These are phyloP conservation scores for Danaus plexippus DNA, from an alignment of 1,140 invertebrate species.

Conservation along the genomic window DNA sequence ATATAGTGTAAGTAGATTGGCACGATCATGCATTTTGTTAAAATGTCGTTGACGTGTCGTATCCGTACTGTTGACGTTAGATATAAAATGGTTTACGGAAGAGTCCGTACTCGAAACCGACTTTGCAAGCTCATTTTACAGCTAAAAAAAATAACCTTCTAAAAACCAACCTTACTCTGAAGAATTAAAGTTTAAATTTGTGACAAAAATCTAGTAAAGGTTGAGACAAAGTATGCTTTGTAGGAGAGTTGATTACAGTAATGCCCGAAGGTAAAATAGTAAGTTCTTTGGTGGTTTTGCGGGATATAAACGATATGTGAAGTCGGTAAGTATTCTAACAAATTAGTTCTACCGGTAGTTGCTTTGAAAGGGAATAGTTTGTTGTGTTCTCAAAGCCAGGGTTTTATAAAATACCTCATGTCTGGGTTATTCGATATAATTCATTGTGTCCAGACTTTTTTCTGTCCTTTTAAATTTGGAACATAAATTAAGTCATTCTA, in stretches of 20 bases:
- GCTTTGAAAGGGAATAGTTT: slow-evolving; percentile 12
- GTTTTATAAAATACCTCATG: too few species aligned
- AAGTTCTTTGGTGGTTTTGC: slow-evolving; percentile 17
- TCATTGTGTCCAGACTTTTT: too few species aligned
- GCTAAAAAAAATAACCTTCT: slow-evolving; percentile 1
- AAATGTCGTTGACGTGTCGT: too few species aligned
- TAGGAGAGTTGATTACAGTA: slow-evolving; percentile 51
- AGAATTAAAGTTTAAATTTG: slow-evolving; percentile 14
- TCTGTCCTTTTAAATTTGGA: too few species aligned
- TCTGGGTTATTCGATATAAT: too few species aligned
- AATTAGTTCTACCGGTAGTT: slow-evolving; percentile 15
- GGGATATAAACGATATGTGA: slow-evolving; percentile 18
- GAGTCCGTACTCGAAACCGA: slow-evolving; percentile 9
- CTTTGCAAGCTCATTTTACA: slow-evolving; percentile 22
- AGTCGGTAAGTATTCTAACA: slow-evolving; percentile 20
- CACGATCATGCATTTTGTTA: too few species aligned
- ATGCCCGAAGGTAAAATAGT: slow-evolving; percentile 51
- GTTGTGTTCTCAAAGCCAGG: background rate
- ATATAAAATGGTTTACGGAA: too few species aligned
- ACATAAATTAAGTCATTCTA: too few species aligned
- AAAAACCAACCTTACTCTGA: slow-evolving; percentile 5
- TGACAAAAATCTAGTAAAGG: background rate
- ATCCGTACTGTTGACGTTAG: too few species aligned
- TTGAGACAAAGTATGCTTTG: slow-evolving; percentile 4
- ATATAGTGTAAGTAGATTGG: too few species aligned